Conservation (phyloP, 92 coral and sea anemone species). For the Isaurus tuberculatus region DNA sequence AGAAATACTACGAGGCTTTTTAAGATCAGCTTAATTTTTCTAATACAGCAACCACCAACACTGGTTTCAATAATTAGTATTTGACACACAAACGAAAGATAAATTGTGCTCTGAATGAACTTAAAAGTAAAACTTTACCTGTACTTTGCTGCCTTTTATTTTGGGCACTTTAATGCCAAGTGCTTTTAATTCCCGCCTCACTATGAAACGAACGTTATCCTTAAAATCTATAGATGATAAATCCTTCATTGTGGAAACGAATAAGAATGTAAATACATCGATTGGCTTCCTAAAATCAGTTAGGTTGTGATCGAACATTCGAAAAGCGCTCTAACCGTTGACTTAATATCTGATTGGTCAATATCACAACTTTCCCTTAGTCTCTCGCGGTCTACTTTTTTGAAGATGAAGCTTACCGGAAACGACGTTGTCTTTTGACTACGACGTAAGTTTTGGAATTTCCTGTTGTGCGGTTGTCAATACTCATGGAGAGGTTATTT, state of each 20-base stretch:
- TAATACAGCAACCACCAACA: no score
- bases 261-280: neutral
- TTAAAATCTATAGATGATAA: conserved; percentile 94
- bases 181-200: conserved; percentile 85
- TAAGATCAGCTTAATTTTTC: no score
- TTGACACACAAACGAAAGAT: no score
- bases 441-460: conserved; percentile 29
- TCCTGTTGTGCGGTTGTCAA: conserved; percentile 41
- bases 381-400: conserved; percentile 11
- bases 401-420: conserved; percentile 24
- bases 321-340: conserved; percentile 65
- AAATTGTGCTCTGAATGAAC: no score
- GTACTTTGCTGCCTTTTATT: conserved; percentile 62
- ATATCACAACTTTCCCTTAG: conserved; percentile 12
- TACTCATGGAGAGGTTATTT: neutral
- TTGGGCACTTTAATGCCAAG: conserved; percentile 97
- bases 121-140: conserved; percentile 61
- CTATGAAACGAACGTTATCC: conserved; percentile 88
- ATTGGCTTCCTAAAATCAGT: conserved; percentile 29
- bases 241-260: conserved; percentile 74
- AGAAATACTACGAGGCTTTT: no score
- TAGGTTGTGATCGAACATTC: conserved; percentile 48
- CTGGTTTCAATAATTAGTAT: no score
- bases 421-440: neutral
- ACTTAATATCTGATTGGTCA: conserved; percentile 57